Conservation (phyloP, 2,113 vertebrate species). For the Oxyruncus cristatus region DNA sequence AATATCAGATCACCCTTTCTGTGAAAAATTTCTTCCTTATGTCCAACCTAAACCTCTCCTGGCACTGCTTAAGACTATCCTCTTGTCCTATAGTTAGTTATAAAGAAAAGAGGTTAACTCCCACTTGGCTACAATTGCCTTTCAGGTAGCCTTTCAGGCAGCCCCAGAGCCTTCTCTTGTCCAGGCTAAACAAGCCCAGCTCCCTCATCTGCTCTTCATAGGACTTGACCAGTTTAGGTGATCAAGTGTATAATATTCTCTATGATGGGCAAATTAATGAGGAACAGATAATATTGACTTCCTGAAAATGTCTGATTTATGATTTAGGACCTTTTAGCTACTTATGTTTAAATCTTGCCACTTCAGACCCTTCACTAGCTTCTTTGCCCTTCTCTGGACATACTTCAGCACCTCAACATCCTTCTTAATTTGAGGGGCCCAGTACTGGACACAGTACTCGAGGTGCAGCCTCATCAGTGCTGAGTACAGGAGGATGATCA, state of each 20-base stretch:
- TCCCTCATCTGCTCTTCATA: neutral
- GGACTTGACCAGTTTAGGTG: no score
- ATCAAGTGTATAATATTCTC: no score
- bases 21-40: neutral
- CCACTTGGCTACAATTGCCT: neutral
- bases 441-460: neutral
- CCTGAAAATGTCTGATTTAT: no score
- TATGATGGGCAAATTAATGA: no score
- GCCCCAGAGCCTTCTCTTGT: neutral
- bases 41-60: neutral
- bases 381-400: neutral
- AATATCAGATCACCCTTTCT: neutral
- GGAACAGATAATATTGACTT: no score
- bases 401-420: neutral
- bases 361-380: neutral
- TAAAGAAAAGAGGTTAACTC: fast-evolving
- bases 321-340: no score
- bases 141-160: no score
- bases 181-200: neutral
- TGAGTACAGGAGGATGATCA: no score
- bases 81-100: neutral
- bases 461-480: neutral
- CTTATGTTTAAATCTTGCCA: no score
- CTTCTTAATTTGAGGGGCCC: neutral
- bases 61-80: neutral